These are phyloP conservation scores for Saccostrea glomerata DNA, from an alignment of 1,140 invertebrate species.

Conservation along the genomic window DNA sequence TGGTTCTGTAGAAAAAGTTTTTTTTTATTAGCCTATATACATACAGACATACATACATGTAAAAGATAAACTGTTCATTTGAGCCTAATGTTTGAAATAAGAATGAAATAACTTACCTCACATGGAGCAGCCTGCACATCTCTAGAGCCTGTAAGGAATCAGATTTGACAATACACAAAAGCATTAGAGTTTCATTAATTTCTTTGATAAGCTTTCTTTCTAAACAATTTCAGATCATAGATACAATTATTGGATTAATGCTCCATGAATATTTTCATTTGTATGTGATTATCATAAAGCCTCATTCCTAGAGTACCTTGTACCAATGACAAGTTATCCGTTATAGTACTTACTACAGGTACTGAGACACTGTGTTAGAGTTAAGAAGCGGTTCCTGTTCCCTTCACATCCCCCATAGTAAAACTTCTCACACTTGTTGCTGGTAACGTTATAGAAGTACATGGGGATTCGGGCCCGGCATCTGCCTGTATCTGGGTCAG, in stretches of 20 bases:
- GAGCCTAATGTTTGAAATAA: too few relatives aligned
- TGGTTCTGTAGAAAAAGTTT: too few relatives aligned
- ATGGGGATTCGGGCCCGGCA: constrained; percentile 82
- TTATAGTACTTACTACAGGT: constrained; percentile 61
- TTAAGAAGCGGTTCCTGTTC: constrained; percentile 61
- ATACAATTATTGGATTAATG: too few relatives aligned
- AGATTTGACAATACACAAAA: neutral
- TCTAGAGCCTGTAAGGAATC: neutral
- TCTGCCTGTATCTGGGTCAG: constrained; percentile 77
- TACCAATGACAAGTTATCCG: too few relatives aligned
- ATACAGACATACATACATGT: too few relatives aligned
- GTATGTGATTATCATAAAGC: too few relatives aligned
- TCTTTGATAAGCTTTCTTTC: neutral
- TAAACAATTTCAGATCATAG: too few relatives aligned
- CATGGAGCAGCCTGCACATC: constrained; percentile 11
- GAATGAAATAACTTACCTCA: neutral
- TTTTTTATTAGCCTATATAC: too few relatives aligned
- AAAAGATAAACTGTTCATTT: too few relatives aligned
- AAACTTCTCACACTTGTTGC: constrained; percentile 77
- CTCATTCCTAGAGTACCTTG: too few relatives aligned
- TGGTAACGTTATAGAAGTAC: constrained; percentile 81
- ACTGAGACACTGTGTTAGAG: constrained; percentile 73
- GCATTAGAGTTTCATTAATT: neutral
- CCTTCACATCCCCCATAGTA: constrained; percentile 62
- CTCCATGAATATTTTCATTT: too few relatives aligned